Base-by-base conservation (phyloP, 2,888 invertebrate genomes). In the Arge pagana region DNA sequence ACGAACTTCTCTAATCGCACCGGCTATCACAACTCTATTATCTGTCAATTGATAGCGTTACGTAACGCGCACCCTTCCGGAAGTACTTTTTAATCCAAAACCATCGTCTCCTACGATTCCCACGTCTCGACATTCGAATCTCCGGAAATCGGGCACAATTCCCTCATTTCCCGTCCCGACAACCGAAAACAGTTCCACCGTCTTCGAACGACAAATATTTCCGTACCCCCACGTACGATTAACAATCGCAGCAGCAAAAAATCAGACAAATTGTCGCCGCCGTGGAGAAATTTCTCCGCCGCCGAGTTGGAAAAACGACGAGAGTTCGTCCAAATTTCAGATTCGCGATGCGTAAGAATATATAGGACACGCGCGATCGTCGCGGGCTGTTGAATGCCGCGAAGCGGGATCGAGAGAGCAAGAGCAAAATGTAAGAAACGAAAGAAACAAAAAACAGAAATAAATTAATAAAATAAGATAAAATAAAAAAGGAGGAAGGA, bases 1-100 rank as follows among this genome's bases (percentile, higher is more conserved):
- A 53, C 42, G 39, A 43, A 50, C 50, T 50, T 45, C 7, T 36
- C n/a, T 10, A 16, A 24, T 28, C 15, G 8, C 21, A 16, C 8
- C 16, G 18, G n/a, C 21, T 23, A n/a, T 23, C 37, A 19, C 6
- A 18, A 36, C 36, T 13, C 10, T 26, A 26, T 26, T 26, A 26
- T 8, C 28, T 8, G 26, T 26, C 26, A 7, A 26, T n/a, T n/a
- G 8, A 10, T n/a, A 3, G n/a, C n/a, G 28, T 26, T 26, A n/a
- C 28, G 28, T 26, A 26, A 26, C 28, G 28, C 28, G 8, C 28
- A n/a, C 8, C 28, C 28, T 26, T n/a, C 8, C 3, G 28, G 28
- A 26, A 26, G 28, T 26, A n/a, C 8, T 8, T 26, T 3, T 26
- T 10, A n/a, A n/a, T n/a, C n/a, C n/a, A n/a, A n/a, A n/a, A n/a